phyloP scores from a whole-genome alignment of 2,797 vertebrate genomes.

The Bovichtus diacanthus region DNA sequence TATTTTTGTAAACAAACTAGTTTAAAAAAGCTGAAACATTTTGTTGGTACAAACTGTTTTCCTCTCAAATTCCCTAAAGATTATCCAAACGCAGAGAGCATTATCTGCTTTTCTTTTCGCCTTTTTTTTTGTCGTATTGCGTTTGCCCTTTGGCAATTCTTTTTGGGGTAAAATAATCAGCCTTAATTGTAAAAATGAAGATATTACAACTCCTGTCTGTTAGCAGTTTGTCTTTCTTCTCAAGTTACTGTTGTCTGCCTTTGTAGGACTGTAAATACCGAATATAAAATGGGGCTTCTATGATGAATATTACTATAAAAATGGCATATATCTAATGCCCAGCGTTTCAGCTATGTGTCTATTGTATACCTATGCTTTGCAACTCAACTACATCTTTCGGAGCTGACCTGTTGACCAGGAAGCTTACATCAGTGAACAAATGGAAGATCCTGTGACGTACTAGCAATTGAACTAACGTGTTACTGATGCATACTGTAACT shows the following conservation, averaged over 20 bases:
- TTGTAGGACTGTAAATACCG: slow-evolving; percentile 4
- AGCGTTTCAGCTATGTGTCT: slow-evolving; percentile 17
- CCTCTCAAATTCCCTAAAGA: background rate
- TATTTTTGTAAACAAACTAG: slow-evolving; percentile 20
- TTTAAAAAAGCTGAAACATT: slow-evolving; percentile 1
- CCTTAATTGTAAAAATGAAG: background rate
- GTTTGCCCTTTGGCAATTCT: background rate
- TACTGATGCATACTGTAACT: slow-evolving; percentile 18
- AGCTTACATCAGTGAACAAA: slow-evolving; percentile 31
- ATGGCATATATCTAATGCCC: slow-evolving; percentile 7
- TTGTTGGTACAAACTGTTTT: background rate
- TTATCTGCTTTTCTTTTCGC: background rate
- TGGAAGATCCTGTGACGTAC: slow-evolving; percentile 22
- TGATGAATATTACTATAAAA: slow-evolving; percentile 15
- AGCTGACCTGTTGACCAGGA: slow-evolving; percentile 32
- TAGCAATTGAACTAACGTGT: slow-evolving; percentile 6
- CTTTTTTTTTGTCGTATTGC: background rate
- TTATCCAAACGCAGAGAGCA: background rate
- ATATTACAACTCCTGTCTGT: too few species aligned
- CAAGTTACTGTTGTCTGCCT: slow-evolving; percentile 14
- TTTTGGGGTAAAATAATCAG: background rate
- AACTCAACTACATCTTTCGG: slow-evolving; percentile 10
- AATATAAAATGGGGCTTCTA: slow-evolving; percentile 18
- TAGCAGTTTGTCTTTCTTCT: too few species aligned
- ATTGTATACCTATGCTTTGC: slow-evolving; percentile 21